A percentile compares a stretch with the other conserved stretches of the same genome.
phyloP scores from a whole-genome alignment of 2,797 vertebrate species.

The Sebastes vulpes region DNA sequence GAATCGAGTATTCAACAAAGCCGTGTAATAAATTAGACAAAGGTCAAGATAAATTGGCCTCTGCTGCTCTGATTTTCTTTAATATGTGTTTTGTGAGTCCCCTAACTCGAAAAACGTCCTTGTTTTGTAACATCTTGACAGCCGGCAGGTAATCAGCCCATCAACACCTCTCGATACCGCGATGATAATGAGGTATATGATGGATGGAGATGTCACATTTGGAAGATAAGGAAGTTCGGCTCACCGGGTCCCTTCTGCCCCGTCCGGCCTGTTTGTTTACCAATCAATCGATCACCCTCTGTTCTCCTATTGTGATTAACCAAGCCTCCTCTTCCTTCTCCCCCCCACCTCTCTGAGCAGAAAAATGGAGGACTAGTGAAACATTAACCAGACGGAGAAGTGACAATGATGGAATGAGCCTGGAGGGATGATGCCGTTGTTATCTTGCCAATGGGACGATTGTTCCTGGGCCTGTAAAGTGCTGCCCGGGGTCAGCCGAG shows the following conservation, averaged over 20 bases:
- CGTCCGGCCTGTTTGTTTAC: constrained; percentile 78
- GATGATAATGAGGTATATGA: constrained; percentile 68
- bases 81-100: neutral
- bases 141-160: constrained; percentile 2
- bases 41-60: neutral
- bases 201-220: constrained; percentile 70
- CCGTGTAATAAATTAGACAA: too few relatives aligned
- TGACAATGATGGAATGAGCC: constrained; percentile 83
- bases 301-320: constrained; percentile 80
- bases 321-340: constrained; percentile 58
- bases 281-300: constrained; percentile 80
- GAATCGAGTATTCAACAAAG: too few relatives aligned
- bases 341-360: constrained; percentile 45
- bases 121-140: neutral
- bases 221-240: constrained; percentile 61
- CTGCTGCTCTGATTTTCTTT: neutral
- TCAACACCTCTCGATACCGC: constrained; percentile 35
- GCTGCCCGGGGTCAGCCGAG: constrained; percentile 74
- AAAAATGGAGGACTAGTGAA: constrained; percentile 73
- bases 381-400: constrained; percentile 83
- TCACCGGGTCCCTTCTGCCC: constrained; percentile 32
- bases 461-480: constrained; percentile 79
- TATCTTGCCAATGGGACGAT: constrained; percentile 76
- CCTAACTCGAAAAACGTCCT: neutral
- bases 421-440: constrained; percentile 78